Evolutionary conservation across 2,888 invertebrate species (phyloP), one percentile per base, ranked within the genome.

Genomic region (Cerastis leucographa): DNA sequence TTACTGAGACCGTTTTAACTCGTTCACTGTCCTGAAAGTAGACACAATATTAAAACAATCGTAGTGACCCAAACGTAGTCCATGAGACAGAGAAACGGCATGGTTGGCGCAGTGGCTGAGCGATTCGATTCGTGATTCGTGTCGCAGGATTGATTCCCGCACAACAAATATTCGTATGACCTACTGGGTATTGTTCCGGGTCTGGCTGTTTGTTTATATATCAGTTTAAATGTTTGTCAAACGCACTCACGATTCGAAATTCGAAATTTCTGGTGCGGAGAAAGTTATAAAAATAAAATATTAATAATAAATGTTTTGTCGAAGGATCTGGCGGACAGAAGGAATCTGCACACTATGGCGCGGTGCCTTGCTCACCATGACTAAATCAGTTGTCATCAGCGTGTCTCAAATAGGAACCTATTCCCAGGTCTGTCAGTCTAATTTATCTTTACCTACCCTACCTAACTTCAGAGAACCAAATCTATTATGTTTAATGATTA

Each of bases 321-420:
- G 4, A 11, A 94, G 94, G 78, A 92, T 95, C 78, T 83, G 87
- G 19, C 80, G 77, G 6, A 89, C 90, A 40, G 95, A 95, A 80
- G 98, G 98, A 12, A 90, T 98, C 0, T 88, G 97, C 0, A 98
- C 98, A 0, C 94, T 99, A 29, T 99, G 99, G 99, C 97, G 99
- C 89, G 99, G 98, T 19, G 98, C 98, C 12, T 93, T 98, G 74
- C 98, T 98, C 11, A 98, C 98, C 0, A 97, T 98, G 95, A 97
- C 98, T 2, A 96, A 98, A 76, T 99, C 99, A 1, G 98, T 99
- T 98, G 98, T 99, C 9, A 99, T 99, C 54, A 99, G 99, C 94
- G 98, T 98, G 73, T 98, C 99, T 17, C 99, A 99, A 94, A 97
- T 99, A 85, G 98, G 99, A 56, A 98, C 99, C 0, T 99, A 99